A percentile compares a stretch with the other conserved stretches of the same genome.
phyloP scores from a whole-genome alignment of 2,888 invertebrate genomes.

The Phasia obesa region DNA sequence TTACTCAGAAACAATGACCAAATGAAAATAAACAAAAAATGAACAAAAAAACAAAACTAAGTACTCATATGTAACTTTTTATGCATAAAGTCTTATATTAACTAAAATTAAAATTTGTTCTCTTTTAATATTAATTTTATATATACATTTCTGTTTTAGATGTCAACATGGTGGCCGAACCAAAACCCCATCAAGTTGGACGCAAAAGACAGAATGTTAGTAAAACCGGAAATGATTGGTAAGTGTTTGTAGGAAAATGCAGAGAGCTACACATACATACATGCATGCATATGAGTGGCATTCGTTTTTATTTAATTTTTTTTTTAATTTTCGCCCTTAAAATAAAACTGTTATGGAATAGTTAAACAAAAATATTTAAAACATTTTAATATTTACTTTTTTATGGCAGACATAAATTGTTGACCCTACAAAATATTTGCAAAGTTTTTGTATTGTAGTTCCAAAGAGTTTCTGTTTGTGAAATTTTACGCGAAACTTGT shows the following conservation, averaged over 20 bases:
- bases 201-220: conserved; percentile 85
- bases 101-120: conserved; percentile 57
- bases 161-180: conserved; percentile 88
- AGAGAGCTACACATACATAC: neutral
- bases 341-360: conserved; percentile 37
- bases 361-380: conserved; percentile 49
- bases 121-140: conserved; percentile 20
- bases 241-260: conserved; percentile 77
- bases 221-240: conserved; percentile 86
- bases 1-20: conserved; percentile 64
- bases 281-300: neutral
- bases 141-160: conserved; percentile 82
- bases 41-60: conserved; percentile 55
- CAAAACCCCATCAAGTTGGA: conserved; percentile 86
- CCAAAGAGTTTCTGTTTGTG: conserved; percentile 50
- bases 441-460: conserved; percentile 22
- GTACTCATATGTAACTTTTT: conserved; percentile 64
- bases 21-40: conserved; percentile 49
- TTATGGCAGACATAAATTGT: conserved; percentile 60
- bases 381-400: conserved; percentile 24
- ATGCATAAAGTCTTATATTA: conserved; percentile 58
- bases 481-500: conserved; percentile 64
- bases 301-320: neutral
- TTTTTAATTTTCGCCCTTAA: neutral
- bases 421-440: conserved; percentile 33